Evolutionary conservation across 2,888 invertebrate species (phyloP).

Genomic region (Andrena camellia): DNA sequence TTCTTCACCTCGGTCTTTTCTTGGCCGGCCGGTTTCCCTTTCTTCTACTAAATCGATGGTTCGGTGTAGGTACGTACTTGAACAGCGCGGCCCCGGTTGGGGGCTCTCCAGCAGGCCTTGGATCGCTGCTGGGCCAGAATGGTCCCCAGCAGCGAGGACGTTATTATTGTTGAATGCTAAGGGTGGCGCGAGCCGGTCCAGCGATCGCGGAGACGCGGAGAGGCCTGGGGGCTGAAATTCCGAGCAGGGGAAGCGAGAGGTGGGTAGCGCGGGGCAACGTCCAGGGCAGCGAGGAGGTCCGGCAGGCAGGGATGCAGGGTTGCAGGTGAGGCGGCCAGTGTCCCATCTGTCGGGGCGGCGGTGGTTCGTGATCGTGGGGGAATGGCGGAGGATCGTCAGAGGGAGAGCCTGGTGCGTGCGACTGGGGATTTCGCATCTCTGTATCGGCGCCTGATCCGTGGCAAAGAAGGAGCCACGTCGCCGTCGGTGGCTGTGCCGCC

Average conservation of each 20-base stretch:
- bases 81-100: too few species aligned
- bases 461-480: constrained; percentile 58
- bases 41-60: constrained; percentile 32
- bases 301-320: constrained; percentile 24
- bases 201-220: not conserved
- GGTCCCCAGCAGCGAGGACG: not conserved
- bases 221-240: constrained; percentile 14
- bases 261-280: not conserved
- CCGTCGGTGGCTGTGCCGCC: constrained; percentile 37
- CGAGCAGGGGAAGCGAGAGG: not conserved
- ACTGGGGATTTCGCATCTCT: constrained; percentile 63
- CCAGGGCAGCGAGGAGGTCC: constrained; percentile 21
- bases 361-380: constrained; percentile 42
- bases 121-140: too few species aligned
- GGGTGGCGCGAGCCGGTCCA: constrained; percentile 10
- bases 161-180: constrained; percentile 2
- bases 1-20: constrained; percentile 1
- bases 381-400: constrained; percentile 31
- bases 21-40: not conserved
- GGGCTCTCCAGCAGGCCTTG: too few species aligned
- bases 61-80: not conserved
- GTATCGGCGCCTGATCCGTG: constrained; percentile 63
- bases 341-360: constrained; percentile 43
- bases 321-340: constrained; percentile 44
- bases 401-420: constrained; percentile 15